Evolutionary conservation across 1,140 invertebrate species (phyloP), one percentile per base, ranked within the genome.

Genomic region (Drosophila lacertosa): DNA sequence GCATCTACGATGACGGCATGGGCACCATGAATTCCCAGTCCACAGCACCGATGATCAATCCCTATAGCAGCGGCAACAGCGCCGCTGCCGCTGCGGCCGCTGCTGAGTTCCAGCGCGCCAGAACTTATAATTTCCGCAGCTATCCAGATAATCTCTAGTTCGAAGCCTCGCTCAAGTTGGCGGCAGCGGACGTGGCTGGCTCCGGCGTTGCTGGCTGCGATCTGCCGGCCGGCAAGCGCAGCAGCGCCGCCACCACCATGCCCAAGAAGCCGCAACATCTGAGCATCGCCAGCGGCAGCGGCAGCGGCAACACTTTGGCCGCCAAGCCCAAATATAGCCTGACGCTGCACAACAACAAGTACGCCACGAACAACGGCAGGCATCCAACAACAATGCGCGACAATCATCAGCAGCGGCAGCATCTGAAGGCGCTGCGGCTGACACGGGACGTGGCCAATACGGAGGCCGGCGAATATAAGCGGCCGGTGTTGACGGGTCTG

Each of bases 71-170:
- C 35, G 77, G 72, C 33, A 78, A 68, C 9, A 69, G 70, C 18
- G 73, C 81, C 13, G 78, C 67, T 4, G 79, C 78, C 7, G 82
- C 62, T 37, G 79, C 75, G 47, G 68, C 75, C 15, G 63, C 88
- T 1, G 86, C 89, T n/a, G 81, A 91, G 22, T 91, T 90, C 16
- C 89, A 91, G 51, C 86, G 89, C 20, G 86, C 89, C 69, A 81
- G 89, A 80, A 91, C 89, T 66, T 91, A 91, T 47, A 91, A 91
- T 74, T 91, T 91, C 71, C 89, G 89, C 60, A 91, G 89, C 54
- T 91, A 90, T 76, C 89, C 89, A 32, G 89, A 91, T 64, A 91
- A 91, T 81, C 89, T 91, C 75, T 91, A 91, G 89, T 91, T 91
- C 90, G 89, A 90, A 86, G 77, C 81, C 67, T 86, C 86, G 47